Evolutionary conservation across 2,888 invertebrate species (phyloP).

Genomic region (Furcula furcula): DNA sequence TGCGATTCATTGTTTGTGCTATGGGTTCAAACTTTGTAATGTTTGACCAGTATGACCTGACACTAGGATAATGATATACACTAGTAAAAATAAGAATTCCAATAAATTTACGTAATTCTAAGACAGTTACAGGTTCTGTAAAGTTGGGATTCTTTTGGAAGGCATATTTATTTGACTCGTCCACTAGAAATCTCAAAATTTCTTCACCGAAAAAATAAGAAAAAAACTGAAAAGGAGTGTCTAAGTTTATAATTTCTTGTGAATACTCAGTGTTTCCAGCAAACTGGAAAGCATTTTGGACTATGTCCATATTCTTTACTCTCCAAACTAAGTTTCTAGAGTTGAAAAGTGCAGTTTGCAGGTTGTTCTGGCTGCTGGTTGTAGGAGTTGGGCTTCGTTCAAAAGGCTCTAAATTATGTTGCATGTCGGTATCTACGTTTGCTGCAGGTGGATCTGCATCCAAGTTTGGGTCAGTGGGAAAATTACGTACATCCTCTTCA

Average conservation of each 20-base stretch:
- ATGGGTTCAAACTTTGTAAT: slow-evolving; percentile 17
- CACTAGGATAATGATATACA: slow-evolving; percentile 26
- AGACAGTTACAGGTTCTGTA: slow-evolving; percentile 32
- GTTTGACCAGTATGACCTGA: slow-evolving; percentile 29
- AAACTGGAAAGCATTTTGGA: slow-evolving; percentile 32
- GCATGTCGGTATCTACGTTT: slow-evolving; percentile 29
- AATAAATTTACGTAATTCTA: slow-evolving; percentile 35
- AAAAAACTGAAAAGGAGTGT: slow-evolving; percentile 37
- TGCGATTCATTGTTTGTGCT: slow-evolving; percentile 26
- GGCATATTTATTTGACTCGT: slow-evolving; percentile 24
- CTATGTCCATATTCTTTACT: slow-evolving; percentile 39
- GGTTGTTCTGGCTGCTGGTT: slow-evolving; percentile 33
- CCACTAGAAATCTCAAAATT: slow-evolving; percentile 23
- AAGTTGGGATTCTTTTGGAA: slow-evolving; percentile 34
- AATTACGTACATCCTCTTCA: slow-evolving; percentile 34
- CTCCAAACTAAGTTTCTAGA: slow-evolving; percentile 33
- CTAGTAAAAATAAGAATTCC: slow-evolving; percentile 31
- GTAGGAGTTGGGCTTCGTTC: slow-evolving; percentile 33
- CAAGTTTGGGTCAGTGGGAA: slow-evolving; percentile 31
- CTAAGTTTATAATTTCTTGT: slow-evolving; percentile 35
- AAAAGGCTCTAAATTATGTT: slow-evolving; percentile 36
- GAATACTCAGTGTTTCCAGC: slow-evolving; percentile 23
- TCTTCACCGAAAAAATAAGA: slow-evolving; percentile 26
- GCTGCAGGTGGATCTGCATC: slow-evolving; percentile 26
- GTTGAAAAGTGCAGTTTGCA: slow-evolving; percentile 37